Percentiles rank a stretch among this genome's conserved stretches.
Conservation (phyloP, 2,113 vertebrate species). For the Peromyscus polionotus region DNA sequence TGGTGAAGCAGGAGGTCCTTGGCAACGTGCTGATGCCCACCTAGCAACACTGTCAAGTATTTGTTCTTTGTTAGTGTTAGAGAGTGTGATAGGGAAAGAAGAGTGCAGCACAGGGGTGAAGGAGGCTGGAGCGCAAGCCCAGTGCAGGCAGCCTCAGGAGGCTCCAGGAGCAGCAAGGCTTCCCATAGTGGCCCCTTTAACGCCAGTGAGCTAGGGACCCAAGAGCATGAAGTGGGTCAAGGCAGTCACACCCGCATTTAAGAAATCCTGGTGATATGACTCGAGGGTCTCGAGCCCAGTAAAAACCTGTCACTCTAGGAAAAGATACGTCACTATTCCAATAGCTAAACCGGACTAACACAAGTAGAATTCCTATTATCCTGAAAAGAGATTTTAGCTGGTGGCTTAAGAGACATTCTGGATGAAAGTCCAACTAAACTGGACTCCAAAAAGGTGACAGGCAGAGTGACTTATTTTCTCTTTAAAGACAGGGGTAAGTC, state of each 20-base stretch:
- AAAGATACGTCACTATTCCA: not conserved
- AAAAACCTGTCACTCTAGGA: not conserved
- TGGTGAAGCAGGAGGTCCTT: not conserved
- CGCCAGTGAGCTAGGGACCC: not conserved
- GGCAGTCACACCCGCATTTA: not conserved
- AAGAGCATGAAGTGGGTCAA: not conserved
- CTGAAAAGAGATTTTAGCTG: conserved; percentile 40
- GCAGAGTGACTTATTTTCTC: not conserved
- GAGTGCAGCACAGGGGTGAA: not conserved
- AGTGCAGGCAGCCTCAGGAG: not conserved
- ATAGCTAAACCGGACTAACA: not conserved
- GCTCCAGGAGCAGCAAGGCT: not conserved
- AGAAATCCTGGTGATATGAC: not conserved
- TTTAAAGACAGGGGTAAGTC: not conserved
- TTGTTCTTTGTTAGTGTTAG: not conserved
- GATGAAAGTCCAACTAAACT: conserved; percentile 2
- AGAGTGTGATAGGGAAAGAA: not conserved
- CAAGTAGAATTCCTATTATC: not conserved
- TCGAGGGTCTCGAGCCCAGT: not conserved
- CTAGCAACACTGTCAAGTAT: not conserved
- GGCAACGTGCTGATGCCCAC: not conserved
- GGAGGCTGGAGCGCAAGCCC: not conserved
- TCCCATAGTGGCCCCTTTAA: not conserved
- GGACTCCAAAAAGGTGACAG: not conserved
- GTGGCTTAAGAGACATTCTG: not conserved